Percentiles rank a stretch among this genome's conserved stretches.
Conservation (phyloP, 2,888 invertebrate genomes). For the Amphipoea lucens region DNA sequence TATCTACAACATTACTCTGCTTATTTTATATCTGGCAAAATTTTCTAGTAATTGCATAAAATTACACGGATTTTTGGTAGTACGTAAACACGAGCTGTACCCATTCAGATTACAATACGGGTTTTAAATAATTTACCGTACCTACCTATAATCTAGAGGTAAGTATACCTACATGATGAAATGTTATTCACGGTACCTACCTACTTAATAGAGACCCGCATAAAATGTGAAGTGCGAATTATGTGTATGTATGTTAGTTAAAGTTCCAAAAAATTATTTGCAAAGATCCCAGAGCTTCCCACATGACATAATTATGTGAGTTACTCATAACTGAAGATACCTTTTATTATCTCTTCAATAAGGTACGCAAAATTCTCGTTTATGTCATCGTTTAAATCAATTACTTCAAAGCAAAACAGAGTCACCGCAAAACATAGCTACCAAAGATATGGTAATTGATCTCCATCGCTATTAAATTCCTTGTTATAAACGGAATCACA, state of each 20-base stretch:
- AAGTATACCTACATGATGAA: conserved; percentile 7
- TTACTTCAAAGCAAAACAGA: conserved; percentile 36
- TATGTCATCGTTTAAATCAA: conserved; percentile 24
- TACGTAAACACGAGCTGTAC: no score
- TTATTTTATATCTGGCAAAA: neutral
- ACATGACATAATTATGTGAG: no score
- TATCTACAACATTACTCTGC: neutral
- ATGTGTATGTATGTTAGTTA: neutral
- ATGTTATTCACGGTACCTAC: neutral
- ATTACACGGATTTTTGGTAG: neutral
- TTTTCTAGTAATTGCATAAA: neutral
- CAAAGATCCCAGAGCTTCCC: neutral
- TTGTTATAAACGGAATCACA: conserved; percentile 44
- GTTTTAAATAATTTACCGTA: neutral
- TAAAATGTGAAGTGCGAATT: neutral
- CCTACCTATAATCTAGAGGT: neutral
- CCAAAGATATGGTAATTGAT: conserved; percentile 53
- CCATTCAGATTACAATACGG: neutral
- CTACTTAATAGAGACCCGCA: neutral
- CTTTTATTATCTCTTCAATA: neutral
- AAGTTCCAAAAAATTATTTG: conserved; percentile 7
- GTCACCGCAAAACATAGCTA: conserved; percentile 19
- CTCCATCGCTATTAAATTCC: conserved; percentile 39
- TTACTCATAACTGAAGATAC: neutral
- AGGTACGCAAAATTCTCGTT: neutral